Percentiles rank a stretch among this genome's conserved stretches.
Evolutionary conservation across 2,113 vertebrate genomes (phyloP).

Genomic region (Psephotus haematonotus): DNA sequence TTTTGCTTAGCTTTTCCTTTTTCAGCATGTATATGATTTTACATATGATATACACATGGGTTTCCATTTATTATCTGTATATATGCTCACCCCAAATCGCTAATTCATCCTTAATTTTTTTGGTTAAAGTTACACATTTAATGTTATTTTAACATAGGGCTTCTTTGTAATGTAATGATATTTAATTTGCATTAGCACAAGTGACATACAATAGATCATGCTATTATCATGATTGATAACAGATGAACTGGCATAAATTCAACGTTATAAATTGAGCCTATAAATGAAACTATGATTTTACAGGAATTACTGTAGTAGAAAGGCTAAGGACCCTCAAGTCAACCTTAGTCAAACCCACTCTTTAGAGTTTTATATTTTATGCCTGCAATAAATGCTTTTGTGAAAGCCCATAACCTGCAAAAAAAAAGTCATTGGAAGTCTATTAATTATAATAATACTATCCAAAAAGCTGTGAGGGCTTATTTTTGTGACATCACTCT

Average conservation of each 20-base stretch:
- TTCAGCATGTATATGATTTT: not conserved
- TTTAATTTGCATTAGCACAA: constrained; percentile 82
- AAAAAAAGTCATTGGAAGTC: constrained; percentile 83
- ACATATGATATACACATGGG: not conserved
- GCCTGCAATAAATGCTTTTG: constrained; percentile 81
- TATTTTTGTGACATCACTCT: constrained; percentile 85
- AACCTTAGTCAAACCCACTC: constrained; percentile 80
- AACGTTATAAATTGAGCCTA: constrained; percentile 84
- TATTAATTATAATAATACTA: constrained; percentile 86
- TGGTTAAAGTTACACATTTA: constrained; percentile 60
- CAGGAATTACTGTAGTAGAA: constrained; percentile 80
- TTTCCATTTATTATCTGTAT: constrained; percentile 7
- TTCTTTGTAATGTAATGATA: constrained; percentile 79
- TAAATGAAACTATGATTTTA: constrained; percentile 87
- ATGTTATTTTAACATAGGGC: constrained; percentile 80
- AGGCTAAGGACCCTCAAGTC: constrained; percentile 82
- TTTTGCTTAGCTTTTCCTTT: constrained; percentile 35
- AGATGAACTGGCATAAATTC: constrained; percentile 85
- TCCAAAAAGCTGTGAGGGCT: constrained; percentile 83
- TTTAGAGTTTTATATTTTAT: constrained; percentile 83
- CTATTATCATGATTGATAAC: constrained; percentile 86
- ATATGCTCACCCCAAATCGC: not conserved
- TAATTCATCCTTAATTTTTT: constrained; percentile 49
- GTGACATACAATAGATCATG: constrained; percentile 85
- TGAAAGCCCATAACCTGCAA: constrained; percentile 79